phyloP scores from a whole-genome alignment of 92 coral and sea anemone species.

The Hydrozoanthus gracilis region DNA sequence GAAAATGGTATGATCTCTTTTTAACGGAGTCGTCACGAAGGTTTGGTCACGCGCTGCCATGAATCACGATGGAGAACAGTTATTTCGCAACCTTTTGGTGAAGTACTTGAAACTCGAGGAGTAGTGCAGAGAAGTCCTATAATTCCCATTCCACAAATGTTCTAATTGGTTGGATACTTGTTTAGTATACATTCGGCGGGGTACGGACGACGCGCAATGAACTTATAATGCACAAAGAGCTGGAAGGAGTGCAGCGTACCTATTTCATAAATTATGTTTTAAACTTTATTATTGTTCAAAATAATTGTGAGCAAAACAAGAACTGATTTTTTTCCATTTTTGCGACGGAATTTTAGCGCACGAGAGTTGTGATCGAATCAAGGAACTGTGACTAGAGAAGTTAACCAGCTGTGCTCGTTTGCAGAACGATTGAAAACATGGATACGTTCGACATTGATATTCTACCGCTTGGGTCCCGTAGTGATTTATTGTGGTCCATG shows the following conservation, averaged over 20 bases:
- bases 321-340: background rate
- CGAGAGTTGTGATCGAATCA: too few relatives aligned
- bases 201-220: too few relatives aligned
- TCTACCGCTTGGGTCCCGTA: slow-evolving; percentile 64
- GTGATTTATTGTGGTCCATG: slow-evolving; percentile 75
- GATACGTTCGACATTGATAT: slow-evolving; percentile 79
- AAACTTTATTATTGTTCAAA: background rate
- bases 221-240: too few relatives aligned
- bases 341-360: too few relatives aligned
- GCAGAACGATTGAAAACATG: slow-evolving; percentile 41
- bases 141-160: too few relatives aligned
- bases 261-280: too few relatives aligned
- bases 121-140: background rate
- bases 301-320: background rate
- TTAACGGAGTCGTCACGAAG: background rate
- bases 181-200: too few relatives aligned
- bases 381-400: too few relatives aligned
- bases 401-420: too few relatives aligned
- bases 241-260: too few relatives aligned
- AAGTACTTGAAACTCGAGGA: background rate
- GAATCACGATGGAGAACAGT: background rate
- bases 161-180: too few relatives aligned
- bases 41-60: background rate
- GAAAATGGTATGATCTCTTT: slow-evolving; percentile 24
- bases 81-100: slow-evolving; percentile 18